These are phyloP conservation scores for Seira sanloemensis DNA, from an alignment of 2,888 invertebrate species.

Conservation along the genomic window DNA sequence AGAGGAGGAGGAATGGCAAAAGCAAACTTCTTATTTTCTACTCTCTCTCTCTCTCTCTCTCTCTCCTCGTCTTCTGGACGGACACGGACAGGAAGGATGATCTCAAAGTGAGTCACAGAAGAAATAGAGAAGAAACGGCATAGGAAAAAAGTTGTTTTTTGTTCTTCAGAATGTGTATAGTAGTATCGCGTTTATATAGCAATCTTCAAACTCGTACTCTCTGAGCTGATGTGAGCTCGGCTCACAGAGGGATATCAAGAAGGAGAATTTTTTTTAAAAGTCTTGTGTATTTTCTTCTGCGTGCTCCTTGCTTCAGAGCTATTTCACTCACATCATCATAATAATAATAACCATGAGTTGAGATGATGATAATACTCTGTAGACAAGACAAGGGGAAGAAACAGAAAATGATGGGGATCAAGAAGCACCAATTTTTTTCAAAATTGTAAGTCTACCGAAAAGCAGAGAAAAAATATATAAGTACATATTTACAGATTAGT, in stretches of 20 bases:
- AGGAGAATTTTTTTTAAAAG: background rate
- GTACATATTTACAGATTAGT: background rate
- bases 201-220: background rate
- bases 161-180: background rate
- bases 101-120: conserved; percentile 53
- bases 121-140: conserved; percentile 27
- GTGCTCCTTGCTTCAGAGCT: conserved; percentile 18
- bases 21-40: conserved; percentile 14
- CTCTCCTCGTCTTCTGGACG: background rate
- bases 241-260: background rate
- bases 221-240: background rate
- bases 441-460: conserved; percentile 6
- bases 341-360: conserved; percentile 30
- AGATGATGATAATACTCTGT: conserved; percentile 17
- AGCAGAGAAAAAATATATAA: conserved; percentile 9
- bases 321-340: conserved; percentile 32
- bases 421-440: too few relatives aligned
- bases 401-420: background rate
- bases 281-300: conserved; percentile 3
- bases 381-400: conserved; percentile 11
- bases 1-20: conserved; percentile 14
- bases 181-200: background rate
- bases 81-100: conserved; percentile 59
- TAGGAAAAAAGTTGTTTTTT: conserved; percentile 24
- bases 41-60: background rate